These are phyloP conservation scores for Manis pentadactyla DNA, from an alignment of 2,797 vertebrate genomes.

Conservation along the genomic window DNA sequence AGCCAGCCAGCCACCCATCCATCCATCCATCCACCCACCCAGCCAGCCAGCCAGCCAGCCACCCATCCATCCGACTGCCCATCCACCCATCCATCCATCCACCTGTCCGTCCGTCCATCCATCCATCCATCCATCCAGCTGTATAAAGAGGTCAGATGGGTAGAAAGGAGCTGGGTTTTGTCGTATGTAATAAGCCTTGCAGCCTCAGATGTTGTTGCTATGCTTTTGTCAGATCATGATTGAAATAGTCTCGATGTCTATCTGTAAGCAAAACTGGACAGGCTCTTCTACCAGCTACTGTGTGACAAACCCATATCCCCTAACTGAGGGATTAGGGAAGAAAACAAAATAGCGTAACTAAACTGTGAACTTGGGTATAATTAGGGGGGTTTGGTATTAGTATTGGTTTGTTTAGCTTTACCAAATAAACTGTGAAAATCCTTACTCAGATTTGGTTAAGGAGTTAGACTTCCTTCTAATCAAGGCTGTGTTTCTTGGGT, in stretches of 20 bases:
- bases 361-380: background rate
- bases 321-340: background rate
- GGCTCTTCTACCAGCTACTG: background rate
- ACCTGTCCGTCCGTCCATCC: background rate
- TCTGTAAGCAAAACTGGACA: background rate
- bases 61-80: background rate
- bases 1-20: too few relatives aligned
- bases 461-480: background rate
- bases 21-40: too few relatives aligned
- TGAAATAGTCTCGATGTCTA: background rate
- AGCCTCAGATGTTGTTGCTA: background rate
- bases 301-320: background rate
- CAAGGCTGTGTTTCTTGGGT: background rate
- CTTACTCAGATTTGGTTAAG: slow-evolving; percentile 14
- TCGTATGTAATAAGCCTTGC: background rate
- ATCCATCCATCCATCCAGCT: too few relatives aligned
- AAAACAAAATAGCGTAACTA: background rate
- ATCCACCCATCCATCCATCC: too few relatives aligned
- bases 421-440: background rate
- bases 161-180: background rate
- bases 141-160: background rate
- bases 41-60: too few relatives aligned
- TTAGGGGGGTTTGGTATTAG: background rate
- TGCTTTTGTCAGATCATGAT: background rate
- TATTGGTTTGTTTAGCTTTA: background rate